phyloP scores from a whole-genome alignment of 2,113 vertebrate genomes.

The Sterrhoptilus dennistouni region DNA sequence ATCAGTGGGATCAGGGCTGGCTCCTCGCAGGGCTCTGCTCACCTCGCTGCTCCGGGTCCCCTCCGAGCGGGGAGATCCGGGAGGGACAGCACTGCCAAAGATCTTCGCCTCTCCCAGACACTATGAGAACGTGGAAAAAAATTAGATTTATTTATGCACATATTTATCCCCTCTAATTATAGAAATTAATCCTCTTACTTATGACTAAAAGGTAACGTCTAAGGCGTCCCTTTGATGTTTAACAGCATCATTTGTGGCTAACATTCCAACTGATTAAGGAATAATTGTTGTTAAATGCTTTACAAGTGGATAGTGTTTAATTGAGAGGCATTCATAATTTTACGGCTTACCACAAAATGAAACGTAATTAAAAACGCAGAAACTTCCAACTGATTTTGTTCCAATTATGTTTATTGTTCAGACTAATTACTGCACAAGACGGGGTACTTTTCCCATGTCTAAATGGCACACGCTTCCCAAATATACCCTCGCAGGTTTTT shows the following conservation, averaged over 20 bases:
- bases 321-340: slow-evolving; percentile 78
- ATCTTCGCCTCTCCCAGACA: neutral
- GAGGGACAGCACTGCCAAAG: neutral
- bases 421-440: slow-evolving; percentile 71
- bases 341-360: slow-evolving; percentile 76
- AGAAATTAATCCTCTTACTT: slow-evolving; percentile 83
- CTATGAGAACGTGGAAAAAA: slow-evolving; percentile 47
- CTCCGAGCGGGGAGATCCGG: neutral
- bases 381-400: slow-evolving; percentile 75
- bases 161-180: slow-evolving; percentile 80
- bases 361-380: slow-evolving; percentile 78
- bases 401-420: slow-evolving; percentile 80
- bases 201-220: slow-evolving; percentile 79
- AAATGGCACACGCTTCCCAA: slow-evolving; percentile 51
- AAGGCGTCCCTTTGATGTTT: slow-evolving; percentile 78
- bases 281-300: slow-evolving; percentile 81
- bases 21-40: neutral
- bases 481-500: neutral
- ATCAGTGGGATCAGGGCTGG: neutral
- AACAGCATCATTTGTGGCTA: slow-evolving; percentile 77
- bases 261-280: slow-evolving; percentile 78
- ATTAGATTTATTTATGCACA: slow-evolving; percentile 76
- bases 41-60: neutral
- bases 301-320: slow-evolving; percentile 78
- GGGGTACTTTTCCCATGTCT: slow-evolving; percentile 46